Percentiles rank a stretch among this genome's conserved stretches.
Evolutionary conservation across 2,797 vertebrate genomes (phyloP).

Genomic region (Emys orbicularis): DNA sequence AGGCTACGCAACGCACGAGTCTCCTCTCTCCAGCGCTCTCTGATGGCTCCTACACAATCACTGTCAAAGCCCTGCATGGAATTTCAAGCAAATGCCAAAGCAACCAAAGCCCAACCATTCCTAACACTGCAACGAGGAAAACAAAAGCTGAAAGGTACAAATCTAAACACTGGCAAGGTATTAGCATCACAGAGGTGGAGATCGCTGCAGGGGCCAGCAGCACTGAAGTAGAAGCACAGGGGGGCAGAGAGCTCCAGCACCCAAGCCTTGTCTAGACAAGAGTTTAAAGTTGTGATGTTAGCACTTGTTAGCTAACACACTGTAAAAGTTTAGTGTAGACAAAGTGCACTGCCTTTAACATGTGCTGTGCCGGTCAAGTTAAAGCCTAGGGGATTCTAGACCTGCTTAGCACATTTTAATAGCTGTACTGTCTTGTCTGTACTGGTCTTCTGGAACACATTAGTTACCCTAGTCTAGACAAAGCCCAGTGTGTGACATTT

Average conservation of each 20-base stretch:
- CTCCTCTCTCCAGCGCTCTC: background rate
- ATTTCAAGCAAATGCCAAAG: background rate
- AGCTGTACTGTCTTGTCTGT: background rate
- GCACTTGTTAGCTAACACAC: background rate
- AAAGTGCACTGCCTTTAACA: background rate
- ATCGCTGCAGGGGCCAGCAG: fast-evolving
- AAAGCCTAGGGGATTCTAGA: background rate
- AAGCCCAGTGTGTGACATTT: background rate
- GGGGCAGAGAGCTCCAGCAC: background rate
- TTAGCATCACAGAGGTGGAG: background rate
- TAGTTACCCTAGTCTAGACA: background rate
- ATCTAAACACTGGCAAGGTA: background rate
- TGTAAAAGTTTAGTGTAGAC: background rate
- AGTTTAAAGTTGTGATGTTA: background rate
- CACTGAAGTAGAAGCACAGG: background rate
- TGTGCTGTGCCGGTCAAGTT: too few species aligned
- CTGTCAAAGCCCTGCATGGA: background rate
- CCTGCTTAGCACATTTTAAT: background rate
- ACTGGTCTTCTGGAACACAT: background rate
- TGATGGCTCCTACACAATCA: background rate
- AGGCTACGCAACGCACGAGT: background rate
- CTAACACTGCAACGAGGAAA: background rate
- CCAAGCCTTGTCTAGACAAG: background rate
- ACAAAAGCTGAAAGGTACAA: background rate
- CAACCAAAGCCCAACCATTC: background rate